Evolutionary conservation across 2,888 invertebrate genomes (phyloP), one percentile per base, ranked within the genome.

Genomic region (Lampropteryx suffumata): DNA sequence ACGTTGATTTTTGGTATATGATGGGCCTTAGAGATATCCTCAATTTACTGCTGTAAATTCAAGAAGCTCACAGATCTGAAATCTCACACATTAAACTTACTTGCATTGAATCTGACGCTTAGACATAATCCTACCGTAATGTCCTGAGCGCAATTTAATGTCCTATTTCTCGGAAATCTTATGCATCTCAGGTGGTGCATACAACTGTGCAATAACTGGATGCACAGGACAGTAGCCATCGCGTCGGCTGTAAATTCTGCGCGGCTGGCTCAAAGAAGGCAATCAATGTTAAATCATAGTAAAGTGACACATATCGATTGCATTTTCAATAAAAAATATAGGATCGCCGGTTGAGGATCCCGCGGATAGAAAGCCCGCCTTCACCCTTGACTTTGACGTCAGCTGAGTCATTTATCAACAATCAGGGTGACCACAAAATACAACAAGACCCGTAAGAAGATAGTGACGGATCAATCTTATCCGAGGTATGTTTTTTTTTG

Each of bases 211-310:
- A 72, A 74, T 79, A 76, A 74, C 47, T 69, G 61, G 59, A 63
- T 28, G 24, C 27, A 32, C 21, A 21, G 65, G 64, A 62, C 76
- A 68, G 82, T 78, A 80, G 82, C 79, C 66, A 78, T 79, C 69
- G 69, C 67, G 60, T 67, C 71, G 72, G 84, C 67, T 80, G 82
- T 84, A 85, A 85, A 87, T 84, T 82, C 82, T 66, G 59, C 63
- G 73, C 81, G 79, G 83, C 55, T 49, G 54, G 40, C 69, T 83
- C 82, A 85, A 86, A 85, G 79, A 68, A 76, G 52, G 68, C 79
- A 84, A 86, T 86, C 84, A 84, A 81, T 80, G 80, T 80, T 82
- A 82, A 84, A 85, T 84, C 81, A 81, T 78, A 80, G 80, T 71
- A 69, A 72, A 75, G 68, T 77, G 80, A 79, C 81, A 80, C 69